Conservation (phyloP, 2,113 vertebrate genomes). For the Tyrannus savana region DNA sequence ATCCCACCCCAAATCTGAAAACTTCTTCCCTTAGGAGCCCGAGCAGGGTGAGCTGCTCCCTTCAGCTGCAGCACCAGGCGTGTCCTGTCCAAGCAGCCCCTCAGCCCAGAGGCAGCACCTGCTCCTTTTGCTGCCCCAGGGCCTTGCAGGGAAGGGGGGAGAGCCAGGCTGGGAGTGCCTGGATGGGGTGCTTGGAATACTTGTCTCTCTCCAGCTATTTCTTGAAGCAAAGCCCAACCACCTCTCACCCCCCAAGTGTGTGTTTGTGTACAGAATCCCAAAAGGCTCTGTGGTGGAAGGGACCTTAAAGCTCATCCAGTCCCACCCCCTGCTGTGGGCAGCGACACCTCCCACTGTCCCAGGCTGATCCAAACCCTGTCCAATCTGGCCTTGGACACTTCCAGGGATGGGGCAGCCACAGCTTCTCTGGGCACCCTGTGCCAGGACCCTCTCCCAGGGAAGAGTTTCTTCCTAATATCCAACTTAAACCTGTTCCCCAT, state of each 20-base stretch:
- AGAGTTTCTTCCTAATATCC: too few species aligned
- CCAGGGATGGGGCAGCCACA: neutral
- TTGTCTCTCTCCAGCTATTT: fast-evolving
- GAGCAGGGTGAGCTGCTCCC: neutral
- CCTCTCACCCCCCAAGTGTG: too few species aligned
- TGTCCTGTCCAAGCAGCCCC: neutral
- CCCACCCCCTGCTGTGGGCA: neutral
- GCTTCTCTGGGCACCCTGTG: neutral
- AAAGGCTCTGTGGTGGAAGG: neutral
- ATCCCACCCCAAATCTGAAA: neutral
- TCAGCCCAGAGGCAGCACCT: fast-evolving
- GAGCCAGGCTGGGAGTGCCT: neutral
- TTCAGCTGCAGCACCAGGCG: neutral
- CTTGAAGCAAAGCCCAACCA: neutral
- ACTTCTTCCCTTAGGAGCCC: neutral
- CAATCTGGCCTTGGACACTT: fast-evolving
- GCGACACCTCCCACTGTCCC: neutral
- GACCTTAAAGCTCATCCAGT: fast-evolving
- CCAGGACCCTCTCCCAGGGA: neutral
- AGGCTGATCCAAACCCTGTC: fast-evolving
- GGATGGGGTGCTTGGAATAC: neutral
- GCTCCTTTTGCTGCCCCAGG: neutral
- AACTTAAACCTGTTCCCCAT: neutral
- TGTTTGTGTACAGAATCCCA: neutral
- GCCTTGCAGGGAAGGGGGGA: neutral